A percentile compares a stretch with the other conserved stretches of the same genome.
Evolutionary conservation across 1,140 invertebrate species (phyloP).

Genomic region (Chionoecetes opilio): DNA sequence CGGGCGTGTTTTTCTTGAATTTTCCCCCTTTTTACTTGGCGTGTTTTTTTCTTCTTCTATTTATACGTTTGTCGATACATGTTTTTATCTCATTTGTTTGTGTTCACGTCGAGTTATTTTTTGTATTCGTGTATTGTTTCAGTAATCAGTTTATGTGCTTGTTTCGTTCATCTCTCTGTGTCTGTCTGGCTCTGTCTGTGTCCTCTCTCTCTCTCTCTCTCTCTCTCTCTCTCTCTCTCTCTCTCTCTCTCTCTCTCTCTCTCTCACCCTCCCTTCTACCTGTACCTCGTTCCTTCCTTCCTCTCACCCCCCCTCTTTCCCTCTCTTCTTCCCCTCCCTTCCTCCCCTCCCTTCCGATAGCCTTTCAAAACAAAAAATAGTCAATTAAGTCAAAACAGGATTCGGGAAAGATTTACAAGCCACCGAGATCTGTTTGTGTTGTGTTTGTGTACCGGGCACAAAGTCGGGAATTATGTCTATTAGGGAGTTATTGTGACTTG

Average conservation of each 20-base stretch:
- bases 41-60: not conserved
- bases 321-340: not conserved
- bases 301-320: not conserved
- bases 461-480: constrained; percentile 49
- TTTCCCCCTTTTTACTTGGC: not conserved
- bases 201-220: too few species aligned
- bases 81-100: not conserved
- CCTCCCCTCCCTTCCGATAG: not conserved
- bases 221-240: too few species aligned
- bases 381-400: constrained; percentile 9
- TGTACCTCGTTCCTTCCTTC: too few species aligned
- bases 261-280: not conserved
- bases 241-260: not conserved
- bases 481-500: not conserved
- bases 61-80: not conserved
- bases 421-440: constrained; percentile 12
- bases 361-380: not conserved
- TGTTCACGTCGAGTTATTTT: not conserved
- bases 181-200: too few species aligned
- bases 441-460: constrained; percentile 45
- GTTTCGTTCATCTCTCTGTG: not conserved
- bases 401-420: not conserved
- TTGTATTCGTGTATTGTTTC: not conserved
- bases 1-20: not conserved
- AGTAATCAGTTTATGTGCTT: not conserved